Evolutionary conservation across 1,140 invertebrate genomes (phyloP).

Genomic region (Papilio glaucus): DNA sequence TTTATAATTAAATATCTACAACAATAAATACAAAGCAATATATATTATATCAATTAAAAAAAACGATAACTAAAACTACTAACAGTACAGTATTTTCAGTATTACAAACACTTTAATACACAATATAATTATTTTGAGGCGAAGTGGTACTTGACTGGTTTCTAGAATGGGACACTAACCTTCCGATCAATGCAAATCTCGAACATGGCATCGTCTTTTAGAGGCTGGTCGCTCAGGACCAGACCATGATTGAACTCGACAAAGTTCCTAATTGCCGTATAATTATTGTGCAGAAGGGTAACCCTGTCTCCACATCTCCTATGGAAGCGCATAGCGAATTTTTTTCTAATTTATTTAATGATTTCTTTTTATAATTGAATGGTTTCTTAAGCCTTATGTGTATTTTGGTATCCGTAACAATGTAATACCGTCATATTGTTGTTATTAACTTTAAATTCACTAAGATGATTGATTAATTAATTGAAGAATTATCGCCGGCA

Average conservation of each 20-base stretch:
- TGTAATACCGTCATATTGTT: not conserved
- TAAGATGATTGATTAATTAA: not conserved
- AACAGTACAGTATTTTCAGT: no score
- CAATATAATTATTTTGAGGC: not conserved
- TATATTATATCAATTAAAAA: no score
- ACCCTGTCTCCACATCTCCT: constrained; percentile 91
- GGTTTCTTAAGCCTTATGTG: not conserved
- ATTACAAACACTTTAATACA: no score
- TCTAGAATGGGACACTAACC: constrained; percentile 80
- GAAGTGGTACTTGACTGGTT: not conserved
- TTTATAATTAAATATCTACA: no score
- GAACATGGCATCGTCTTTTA: constrained; percentile 93
- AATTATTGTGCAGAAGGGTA: constrained; percentile 91
- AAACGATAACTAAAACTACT: no score
- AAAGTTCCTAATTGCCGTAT: constrained; percentile 91
- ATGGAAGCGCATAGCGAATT: constrained; percentile 88
- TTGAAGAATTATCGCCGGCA: not conserved
- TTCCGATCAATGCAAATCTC: constrained; percentile 95
- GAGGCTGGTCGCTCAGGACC: constrained; percentile 91
- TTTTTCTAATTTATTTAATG: not conserved
- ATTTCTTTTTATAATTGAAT: not conserved
- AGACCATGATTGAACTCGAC: constrained; percentile 89
- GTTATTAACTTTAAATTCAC: not conserved
- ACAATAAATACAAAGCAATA: no score
- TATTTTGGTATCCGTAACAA: not conserved